A percentile compares a stretch with the other conserved stretches of the same genome.
phyloP scores from a whole-genome alignment of 2,113 vertebrate genomes.

The Romanogobio albipinnatus region DNA sequence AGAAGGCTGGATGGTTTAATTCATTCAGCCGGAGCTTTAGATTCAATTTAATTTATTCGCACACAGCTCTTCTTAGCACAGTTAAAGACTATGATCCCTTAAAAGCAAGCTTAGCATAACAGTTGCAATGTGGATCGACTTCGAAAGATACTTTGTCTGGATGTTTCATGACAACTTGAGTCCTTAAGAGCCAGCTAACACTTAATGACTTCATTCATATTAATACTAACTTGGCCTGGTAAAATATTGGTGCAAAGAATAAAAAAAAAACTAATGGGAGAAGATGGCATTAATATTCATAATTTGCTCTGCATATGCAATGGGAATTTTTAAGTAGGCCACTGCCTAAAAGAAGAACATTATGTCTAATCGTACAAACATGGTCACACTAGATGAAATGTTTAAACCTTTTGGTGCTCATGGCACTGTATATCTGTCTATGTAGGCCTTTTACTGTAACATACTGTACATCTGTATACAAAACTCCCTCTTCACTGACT shows the following conservation, averaged over 20 bases:
- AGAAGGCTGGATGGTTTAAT: not conserved
- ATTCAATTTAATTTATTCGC: slow-evolving; percentile 18
- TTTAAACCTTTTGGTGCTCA: slow-evolving; percentile 29
- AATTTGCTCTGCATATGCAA: not conserved
- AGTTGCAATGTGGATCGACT: slow-evolving; percentile 4
- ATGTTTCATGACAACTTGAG: slow-evolving; percentile 9
- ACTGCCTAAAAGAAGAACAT: slow-evolving; percentile 9
- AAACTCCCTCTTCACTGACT: not conserved
- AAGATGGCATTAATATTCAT: not conserved
- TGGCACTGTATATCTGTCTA: not conserved
- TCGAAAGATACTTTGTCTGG: slow-evolving; percentile 21
- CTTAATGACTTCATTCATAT: not conserved
- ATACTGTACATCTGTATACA: not conserved
- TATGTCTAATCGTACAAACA: slow-evolving; percentile 11
- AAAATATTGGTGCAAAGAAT: not conserved
- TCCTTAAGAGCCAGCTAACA: not conserved
- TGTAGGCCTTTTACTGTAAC: not conserved
- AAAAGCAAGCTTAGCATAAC: slow-evolving; percentile 46
- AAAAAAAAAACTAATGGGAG: not conserved
- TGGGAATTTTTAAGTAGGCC: not conserved
- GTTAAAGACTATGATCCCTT: slow-evolving; percentile 32
- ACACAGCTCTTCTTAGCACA: slow-evolving; percentile 19
- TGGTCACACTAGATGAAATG: slow-evolving; percentile 46
- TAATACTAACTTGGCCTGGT: not conserved
- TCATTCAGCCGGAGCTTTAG: slow-evolving; percentile 7